Conservation (phyloP, 1,140 invertebrate species). For the Tetragnatha versicolor region DNA sequence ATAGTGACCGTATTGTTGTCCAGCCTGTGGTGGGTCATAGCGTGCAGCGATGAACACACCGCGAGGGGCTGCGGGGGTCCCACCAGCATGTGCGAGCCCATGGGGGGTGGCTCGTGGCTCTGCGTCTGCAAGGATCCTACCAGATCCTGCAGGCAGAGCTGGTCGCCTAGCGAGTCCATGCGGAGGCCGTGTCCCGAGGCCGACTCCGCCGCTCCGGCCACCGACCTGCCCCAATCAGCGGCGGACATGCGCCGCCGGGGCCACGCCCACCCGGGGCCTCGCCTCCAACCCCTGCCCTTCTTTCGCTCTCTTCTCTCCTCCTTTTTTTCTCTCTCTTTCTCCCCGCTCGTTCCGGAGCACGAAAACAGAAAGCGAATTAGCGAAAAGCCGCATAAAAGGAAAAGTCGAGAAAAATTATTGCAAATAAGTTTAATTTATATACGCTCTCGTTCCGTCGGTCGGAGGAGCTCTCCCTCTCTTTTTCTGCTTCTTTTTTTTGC, state of each 20-base stretch:
- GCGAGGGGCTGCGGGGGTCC: slow-evolving; percentile 39
- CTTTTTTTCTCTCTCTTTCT: background rate
- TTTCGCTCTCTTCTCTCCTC: slow-evolving; percentile 1
- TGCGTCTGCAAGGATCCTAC: slow-evolving; percentile 56
- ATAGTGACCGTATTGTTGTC: slow-evolving; percentile 40
- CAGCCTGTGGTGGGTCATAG: slow-evolving; percentile 45
- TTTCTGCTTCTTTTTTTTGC: background rate
- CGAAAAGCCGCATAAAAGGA: slow-evolving; percentile 52
- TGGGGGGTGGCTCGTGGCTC: slow-evolving; percentile 30
- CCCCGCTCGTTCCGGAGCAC: slow-evolving; percentile 32
- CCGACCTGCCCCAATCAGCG: slow-evolving; percentile 28
- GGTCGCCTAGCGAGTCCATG: slow-evolving; percentile 61
- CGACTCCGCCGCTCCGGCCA: slow-evolving; percentile 9
- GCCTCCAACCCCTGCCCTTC: slow-evolving; percentile 25
- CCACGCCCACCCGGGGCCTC: slow-evolving; percentile 15
- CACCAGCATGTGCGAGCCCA: slow-evolving; percentile 20
- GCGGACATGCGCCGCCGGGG: background rate
- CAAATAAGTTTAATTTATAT: slow-evolving; percentile 56
- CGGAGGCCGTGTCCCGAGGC: slow-evolving; percentile 39
- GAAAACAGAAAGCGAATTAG: slow-evolving; percentile 44
- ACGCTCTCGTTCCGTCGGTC: slow-evolving; percentile 36
- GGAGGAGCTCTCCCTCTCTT: slow-evolving; percentile 13
- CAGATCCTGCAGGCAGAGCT: slow-evolving; percentile 61
- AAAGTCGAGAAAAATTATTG: slow-evolving; percentile 55
- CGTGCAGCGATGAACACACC: slow-evolving; percentile 38